phyloP scores from a whole-genome alignment of 2,888 invertebrate genomes.

The Phlogophora meticulosa region DNA sequence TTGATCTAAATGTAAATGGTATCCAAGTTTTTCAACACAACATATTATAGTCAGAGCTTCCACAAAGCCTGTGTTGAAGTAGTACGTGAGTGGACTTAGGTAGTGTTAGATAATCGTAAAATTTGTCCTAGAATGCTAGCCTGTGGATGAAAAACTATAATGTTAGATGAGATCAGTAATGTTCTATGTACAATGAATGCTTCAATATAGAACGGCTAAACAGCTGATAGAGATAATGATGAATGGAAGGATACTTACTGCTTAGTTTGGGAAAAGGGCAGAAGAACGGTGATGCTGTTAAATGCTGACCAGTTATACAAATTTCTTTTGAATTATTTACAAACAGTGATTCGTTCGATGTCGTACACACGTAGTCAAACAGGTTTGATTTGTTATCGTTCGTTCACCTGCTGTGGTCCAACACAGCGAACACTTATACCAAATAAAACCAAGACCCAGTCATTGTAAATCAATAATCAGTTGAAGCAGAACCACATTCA shows the following conservation, averaged over 20 bases:
- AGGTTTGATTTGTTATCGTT: conserved; percentile 41
- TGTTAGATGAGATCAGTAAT: neutral
- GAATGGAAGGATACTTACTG: too few relatives aligned
- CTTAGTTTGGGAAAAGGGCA: neutral
- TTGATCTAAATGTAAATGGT: conserved; percentile 37
- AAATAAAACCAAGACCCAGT: neutral
- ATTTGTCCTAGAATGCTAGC: conserved; percentile 8
- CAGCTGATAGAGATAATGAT: neutral
- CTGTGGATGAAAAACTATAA: neutral
- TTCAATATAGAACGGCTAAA: too few relatives aligned
- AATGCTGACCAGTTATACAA: neutral
- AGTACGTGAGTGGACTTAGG: conserved; percentile 7
- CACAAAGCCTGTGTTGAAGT: neutral
- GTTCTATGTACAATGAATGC: neutral
- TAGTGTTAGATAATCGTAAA: conserved; percentile 27
- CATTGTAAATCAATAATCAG: neutral
- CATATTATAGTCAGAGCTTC: conserved; percentile 1
- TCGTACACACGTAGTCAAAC: conserved; percentile 14
- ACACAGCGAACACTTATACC: neutral
- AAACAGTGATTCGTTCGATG: neutral
- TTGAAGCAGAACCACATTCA: neutral
- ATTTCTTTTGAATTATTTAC: conserved; percentile 5
- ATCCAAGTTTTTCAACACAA: neutral
- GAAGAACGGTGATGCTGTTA: neutral
- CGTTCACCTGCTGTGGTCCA: conserved; percentile 16